Evolutionary conservation across 2,113 vertebrate genomes (phyloP), one percentile per base, ranked within the genome.

Genomic region (Regulus satrapa): DNA sequence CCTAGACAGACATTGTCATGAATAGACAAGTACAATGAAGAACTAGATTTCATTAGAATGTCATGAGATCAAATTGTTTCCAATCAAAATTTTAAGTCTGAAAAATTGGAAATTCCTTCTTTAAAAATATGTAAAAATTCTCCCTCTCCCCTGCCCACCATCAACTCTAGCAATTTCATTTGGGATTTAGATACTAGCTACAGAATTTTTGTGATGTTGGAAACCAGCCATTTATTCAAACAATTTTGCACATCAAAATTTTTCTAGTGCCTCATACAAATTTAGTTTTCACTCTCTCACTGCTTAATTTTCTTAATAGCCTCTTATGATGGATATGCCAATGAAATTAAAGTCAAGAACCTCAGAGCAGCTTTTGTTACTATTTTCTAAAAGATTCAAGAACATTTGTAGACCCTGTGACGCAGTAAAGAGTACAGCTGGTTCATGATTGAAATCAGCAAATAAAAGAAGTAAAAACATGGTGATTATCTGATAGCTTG

Each of bases 261-360:
- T 94, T 88, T 89, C 67, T 90, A 58, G 48, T 63, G 46, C 48
- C 20, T 81, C 63, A 55, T 59, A 86, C 28, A 94, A 67, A 92
- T 94, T 81, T 84, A 59, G 59, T 84, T 92, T 46, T 67, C 31
- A 52, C 52, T 54, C 41, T 84, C 17, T 40, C 59, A 77, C 63
- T 43, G n/a, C 26, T 71, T 88, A 77, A 92, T 91, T 86, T 96
- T 40, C 59, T 86, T 89, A 89, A 72, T 74, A 89, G n/a, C 7
- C 31, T 92, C 56, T 84, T 71, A 46, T 41, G 38, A 77, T 85
- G 24, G 59, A 71, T 92, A 74, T 61, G n/a, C 10, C 79, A 81
- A 67, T 14, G 45, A 94, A 96, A 86, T 71, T 71, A 62, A 81
- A 89, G 54, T 83, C 56, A 85, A 91, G 64, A 91, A 80, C 41